These are phyloP conservation scores for Drosophila jambulina DNA, from an alignment of 1,140 invertebrate genomes.

Conservation along the genomic window DNA sequence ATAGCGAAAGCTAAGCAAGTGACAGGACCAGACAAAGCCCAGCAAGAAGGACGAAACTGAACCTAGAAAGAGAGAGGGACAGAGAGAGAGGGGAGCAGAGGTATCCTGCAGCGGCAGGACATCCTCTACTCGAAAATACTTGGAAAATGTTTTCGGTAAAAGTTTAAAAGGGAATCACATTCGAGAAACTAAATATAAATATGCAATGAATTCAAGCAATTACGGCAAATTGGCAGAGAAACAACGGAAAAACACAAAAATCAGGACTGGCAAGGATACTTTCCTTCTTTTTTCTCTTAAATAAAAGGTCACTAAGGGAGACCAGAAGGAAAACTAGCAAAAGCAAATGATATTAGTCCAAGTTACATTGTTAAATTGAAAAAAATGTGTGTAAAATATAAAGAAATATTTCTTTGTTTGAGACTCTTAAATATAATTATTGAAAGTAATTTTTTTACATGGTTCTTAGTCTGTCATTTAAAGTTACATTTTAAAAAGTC, in stretches of 20 bases:
- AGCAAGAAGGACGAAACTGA: background rate
- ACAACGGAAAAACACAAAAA: slow-evolving; percentile 6
- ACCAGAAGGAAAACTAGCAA: background rate
- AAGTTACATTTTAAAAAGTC: no score
- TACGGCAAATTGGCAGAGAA: slow-evolving; percentile 27
- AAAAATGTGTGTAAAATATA: background rate
- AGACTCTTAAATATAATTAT: no score
- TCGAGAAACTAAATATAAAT: slow-evolving; percentile 29
- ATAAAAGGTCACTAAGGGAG: background rate
- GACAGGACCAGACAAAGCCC: slow-evolving; percentile 4
- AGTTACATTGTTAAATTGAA: background rate
- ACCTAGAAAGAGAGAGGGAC: background rate
- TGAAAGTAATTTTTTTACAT: no score
- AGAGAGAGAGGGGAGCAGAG: background rate
- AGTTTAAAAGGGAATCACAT: slow-evolving; percentile 22
- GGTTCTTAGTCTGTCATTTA: no score
- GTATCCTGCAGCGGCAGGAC: background rate
- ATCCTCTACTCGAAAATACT: slow-evolving; percentile 11
- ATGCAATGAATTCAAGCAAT: slow-evolving; percentile 22
- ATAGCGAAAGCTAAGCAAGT: slow-evolving; percentile 29
- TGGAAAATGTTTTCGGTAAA: slow-evolving; percentile 25
- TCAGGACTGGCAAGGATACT: background rate
- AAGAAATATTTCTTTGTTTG: background rate
- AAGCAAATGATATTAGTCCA: background rate
- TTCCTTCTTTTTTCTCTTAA: background rate